phyloP scores from a whole-genome alignment of 2,797 vertebrate genomes.

The Gambelia wislizenii region DNA sequence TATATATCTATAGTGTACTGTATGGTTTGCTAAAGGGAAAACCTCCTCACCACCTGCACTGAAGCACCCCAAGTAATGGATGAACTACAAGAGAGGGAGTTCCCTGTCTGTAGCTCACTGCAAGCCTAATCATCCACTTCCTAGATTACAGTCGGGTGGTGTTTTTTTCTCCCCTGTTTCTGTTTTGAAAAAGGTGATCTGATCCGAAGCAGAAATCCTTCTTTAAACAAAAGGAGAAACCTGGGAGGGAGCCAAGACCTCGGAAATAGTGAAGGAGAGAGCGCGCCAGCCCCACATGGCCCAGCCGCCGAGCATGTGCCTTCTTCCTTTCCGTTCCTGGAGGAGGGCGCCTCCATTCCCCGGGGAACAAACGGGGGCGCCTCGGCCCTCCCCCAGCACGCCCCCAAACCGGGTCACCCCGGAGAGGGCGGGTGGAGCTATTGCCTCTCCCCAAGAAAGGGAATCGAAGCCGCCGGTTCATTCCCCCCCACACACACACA shows the following conservation, averaged over 20 bases:
- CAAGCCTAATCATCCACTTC: slow-evolving; percentile 11
- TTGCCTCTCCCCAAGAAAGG: too few relatives aligned
- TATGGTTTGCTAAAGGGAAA: neutral
- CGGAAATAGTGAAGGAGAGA: slow-evolving; percentile 4
- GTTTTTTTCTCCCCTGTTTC: neutral
- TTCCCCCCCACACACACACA: too few relatives aligned
- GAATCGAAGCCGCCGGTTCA: neutral
- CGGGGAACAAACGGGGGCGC: slow-evolving; percentile 28
- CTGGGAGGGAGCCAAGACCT: slow-evolving; percentile 52
- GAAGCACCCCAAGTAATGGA: neutral
- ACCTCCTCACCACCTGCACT: neutral
- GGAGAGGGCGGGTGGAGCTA: too few relatives aligned
- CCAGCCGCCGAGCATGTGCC: slow-evolving; percentile 50
- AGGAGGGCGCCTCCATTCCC: slow-evolving; percentile 6
- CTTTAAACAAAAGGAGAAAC: slow-evolving; percentile 43
- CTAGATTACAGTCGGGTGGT: neutral
- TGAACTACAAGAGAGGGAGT: neutral
- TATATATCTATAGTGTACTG: neutral
- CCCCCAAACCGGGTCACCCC: neutral
- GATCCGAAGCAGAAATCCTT: slow-evolving; percentile 26
- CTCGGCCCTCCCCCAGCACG: neutral
- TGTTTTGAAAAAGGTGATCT: slow-evolving; percentile 14
- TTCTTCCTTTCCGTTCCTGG: slow-evolving; percentile 24
- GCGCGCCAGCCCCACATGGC: slow-evolving; percentile 71
- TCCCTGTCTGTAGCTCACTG: neutral